Base-by-base conservation (phyloP, 2,113 vertebrate species). In the Turnix velox region DNA sequence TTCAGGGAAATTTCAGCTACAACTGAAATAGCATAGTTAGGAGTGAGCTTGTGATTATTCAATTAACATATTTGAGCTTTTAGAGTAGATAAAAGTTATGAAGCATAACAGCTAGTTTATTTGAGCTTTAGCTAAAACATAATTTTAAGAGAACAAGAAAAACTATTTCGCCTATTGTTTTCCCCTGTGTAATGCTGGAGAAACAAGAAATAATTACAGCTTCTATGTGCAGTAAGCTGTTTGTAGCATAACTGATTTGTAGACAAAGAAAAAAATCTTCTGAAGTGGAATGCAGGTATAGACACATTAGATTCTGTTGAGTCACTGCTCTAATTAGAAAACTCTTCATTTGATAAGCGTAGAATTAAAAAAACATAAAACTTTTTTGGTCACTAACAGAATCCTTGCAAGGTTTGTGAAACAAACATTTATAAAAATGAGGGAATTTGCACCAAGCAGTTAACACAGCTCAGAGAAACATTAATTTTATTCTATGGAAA, bases 391-490 rank as follows among this genome's bases (percentile, higher is more conserved):
- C 58, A 55, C 58, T 76, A 82, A 88, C 59, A 91, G 77, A 88
- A 75, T 73, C 58, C 43, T 91, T 87, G 40, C 45, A 84, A 45
- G 37, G 35, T 25, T 31, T 93, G 66, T 79, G 84, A 91, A 79
- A 35, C 35, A 93, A 91, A 86, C 55, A 66, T 87, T 78, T 87
- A 62, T 81, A 74, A 96, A 94, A 90, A 93, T 57, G 51, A 67
- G 72, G 54, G 49, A 95, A 92, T 93, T 96, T 92, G 83, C 87
- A 92, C 31, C 78, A 71, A 95, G 95, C 81, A 92, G 81, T 96
- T 96, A 96, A 89, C 91, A 85, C 71, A 93, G 62, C 84, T 95
- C 92, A 85, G 69, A 87, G 59, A 94, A 92, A 91, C 87, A 92
- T 91, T 89, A 79, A 82, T 94, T 95, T 89, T 82, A 89, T 85